A percentile compares a stretch with the other conserved stretches of the same genome.
Evolutionary conservation across 2,888 invertebrate genomes (phyloP).

Genomic region (Heliconius sara): DNA sequence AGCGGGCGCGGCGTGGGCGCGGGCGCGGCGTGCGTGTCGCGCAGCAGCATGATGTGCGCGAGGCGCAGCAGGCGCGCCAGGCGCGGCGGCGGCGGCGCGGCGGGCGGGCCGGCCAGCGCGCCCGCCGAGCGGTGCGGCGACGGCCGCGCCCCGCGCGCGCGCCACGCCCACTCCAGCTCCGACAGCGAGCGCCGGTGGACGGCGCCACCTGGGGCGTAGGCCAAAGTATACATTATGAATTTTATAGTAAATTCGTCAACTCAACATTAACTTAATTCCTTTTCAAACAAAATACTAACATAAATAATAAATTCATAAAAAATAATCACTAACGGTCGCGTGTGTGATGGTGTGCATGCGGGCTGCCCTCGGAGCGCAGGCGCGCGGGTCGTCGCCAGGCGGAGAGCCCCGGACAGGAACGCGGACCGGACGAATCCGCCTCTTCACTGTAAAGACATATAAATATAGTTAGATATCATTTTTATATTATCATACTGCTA

Average conservation of each 20-base stretch:
- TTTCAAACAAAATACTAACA: not conserved
- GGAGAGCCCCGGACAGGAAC: conserved; percentile 74
- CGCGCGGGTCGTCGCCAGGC: conserved; percentile 73
- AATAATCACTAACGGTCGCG: conserved; percentile 17
- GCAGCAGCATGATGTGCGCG: conserved; percentile 93
- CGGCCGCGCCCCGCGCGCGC: conserved; percentile 66
- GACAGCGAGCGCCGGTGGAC: conserved; percentile 89
- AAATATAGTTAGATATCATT: too few relatives aligned
- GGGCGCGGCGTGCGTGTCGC: conserved; percentile 91
- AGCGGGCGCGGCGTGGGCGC: conserved; percentile 84
- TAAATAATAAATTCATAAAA: not conserved
- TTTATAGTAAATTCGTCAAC: not conserved
- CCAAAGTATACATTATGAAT: too few relatives aligned
- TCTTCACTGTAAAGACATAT: conserved; percentile 61
- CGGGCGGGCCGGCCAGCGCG: conserved; percentile 48
- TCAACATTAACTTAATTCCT: not conserved
- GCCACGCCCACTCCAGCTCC: conserved; percentile 86
- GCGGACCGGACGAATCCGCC: conserved; percentile 72
- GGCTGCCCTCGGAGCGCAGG: conserved; percentile 66
- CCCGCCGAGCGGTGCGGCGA: conserved; percentile 54
- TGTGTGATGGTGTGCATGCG: conserved; percentile 62
- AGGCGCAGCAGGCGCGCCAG: conserved; percentile 86
- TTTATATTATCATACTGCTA: too few relatives aligned
- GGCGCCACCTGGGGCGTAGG: conserved; percentile 61
- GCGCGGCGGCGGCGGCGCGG: conserved; percentile 60